A percentile compares a stretch with the other conserved stretches of the same genome.
Conservation (phyloP, 2,113 vertebrate genomes). For the Himantopus leucocephalus region DNA sequence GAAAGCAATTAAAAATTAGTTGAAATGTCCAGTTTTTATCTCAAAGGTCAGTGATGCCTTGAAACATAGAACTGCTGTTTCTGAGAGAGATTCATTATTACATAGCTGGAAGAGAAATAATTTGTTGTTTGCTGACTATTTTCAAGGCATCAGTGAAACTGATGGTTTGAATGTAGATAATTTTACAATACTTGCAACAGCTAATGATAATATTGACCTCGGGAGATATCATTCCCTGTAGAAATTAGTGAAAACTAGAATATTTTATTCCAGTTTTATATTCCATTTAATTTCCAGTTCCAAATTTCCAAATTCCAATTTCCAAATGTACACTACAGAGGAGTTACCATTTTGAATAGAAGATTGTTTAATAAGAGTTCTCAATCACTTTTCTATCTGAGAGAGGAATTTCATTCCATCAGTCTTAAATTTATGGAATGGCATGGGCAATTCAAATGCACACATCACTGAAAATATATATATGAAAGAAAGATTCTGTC, state of each 20-base stretch:
- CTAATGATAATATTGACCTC: neutral
- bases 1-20: neutral
- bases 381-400: neutral
- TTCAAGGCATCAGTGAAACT: neutral
- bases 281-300: neutral
- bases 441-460: neutral
- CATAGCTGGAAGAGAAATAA: neutral
- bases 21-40: neutral
- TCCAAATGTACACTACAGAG: neutral
- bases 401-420: neutral
- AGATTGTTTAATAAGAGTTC: neutral
- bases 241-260: neutral
- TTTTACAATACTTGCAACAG: neutral
- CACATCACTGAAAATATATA: neutral
- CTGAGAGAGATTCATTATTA: neutral
- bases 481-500: neutral
- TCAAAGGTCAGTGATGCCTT: neutral
- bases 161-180: neutral
- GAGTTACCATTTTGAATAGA: neutral
- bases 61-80: neutral
- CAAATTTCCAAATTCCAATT: neutral
- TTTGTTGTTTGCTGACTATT: neutral
- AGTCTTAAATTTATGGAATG: neutral
- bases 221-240: neutral
- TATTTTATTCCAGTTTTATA: neutral